phyloP scores from a whole-genome alignment of 2,888 invertebrate species.

The Thelaira solivaga region DNA sequence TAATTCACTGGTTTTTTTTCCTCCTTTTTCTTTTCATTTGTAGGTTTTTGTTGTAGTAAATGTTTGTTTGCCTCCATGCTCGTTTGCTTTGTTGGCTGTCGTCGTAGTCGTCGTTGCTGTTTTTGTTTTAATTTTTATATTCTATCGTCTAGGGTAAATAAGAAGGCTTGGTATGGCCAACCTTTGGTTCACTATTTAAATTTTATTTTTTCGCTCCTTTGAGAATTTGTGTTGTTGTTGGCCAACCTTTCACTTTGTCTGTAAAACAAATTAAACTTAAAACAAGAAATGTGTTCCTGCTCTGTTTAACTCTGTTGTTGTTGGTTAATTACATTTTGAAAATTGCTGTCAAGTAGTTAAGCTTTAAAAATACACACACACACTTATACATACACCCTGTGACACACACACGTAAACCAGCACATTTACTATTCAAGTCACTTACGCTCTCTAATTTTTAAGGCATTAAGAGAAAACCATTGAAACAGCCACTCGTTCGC shows the following conservation, averaged over 20 bases:
- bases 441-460: slow-evolving; percentile 32
- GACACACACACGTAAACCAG: slow-evolving; percentile 31
- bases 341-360: slow-evolving; percentile 75
- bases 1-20: too few species aligned
- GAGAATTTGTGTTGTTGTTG: too few species aligned
- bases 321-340: slow-evolving; percentile 76
- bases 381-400: background rate
- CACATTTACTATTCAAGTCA: slow-evolving; percentile 16
- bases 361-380: slow-evolving; percentile 51
- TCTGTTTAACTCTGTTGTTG: slow-evolving; percentile 33
- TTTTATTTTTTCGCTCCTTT: too few species aligned
- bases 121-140: slow-evolving; percentile 58
- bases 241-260: too few species aligned
- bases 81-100: slow-evolving; percentile 46
- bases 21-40: slow-evolving; percentile 6
- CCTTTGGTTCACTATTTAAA: background rate
- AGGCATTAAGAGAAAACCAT: slow-evolving; percentile 49
- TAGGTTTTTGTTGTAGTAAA: slow-evolving; percentile 34
- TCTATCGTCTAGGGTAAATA: slow-evolving; percentile 39
- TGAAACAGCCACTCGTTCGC: too few species aligned
- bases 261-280: too few species aligned
- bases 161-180: slow-evolving; percentile 7
- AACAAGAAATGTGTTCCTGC: slow-evolving; percentile 1
- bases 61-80: slow-evolving; percentile 47
- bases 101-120: slow-evolving; percentile 43